phyloP scores from a whole-genome alignment of 2,113 vertebrate genomes.

The Aptenodytes patagonicus region DNA sequence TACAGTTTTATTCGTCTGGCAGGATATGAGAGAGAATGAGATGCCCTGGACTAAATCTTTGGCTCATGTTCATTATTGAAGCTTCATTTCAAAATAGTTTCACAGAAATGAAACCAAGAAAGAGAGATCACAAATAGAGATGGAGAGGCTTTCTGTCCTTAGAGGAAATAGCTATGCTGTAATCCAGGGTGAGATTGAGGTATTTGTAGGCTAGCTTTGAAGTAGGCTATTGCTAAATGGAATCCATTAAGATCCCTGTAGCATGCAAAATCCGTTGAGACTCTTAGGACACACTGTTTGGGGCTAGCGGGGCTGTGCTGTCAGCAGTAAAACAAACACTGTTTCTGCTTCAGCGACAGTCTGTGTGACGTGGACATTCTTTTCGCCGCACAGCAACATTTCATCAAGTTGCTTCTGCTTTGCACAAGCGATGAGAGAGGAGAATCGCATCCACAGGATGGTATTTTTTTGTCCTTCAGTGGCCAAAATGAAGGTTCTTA shows the following conservation, averaged over 20 bases:
- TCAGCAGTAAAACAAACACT: not conserved
- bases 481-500: not conserved
- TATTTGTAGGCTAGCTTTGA: not conserved
- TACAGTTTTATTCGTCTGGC: not conserved
- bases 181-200: not conserved
- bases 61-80: not conserved
- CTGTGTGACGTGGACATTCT: accelerated
- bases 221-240: not conserved
- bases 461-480: not conserved
- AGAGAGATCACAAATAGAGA: not conserved
- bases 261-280: not conserved
- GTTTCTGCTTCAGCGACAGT: not conserved
- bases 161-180: not conserved
- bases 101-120: not conserved
- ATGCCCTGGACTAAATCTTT: not conserved
- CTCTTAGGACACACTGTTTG: accelerated
- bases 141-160: not conserved
- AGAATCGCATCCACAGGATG: not conserved
- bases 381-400: accelerated
- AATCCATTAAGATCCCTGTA: not conserved
- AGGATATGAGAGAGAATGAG: not conserved
- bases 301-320: accelerated
- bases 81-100: not conserved
- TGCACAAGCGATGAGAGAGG: not conserved
- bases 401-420: not conserved